Percentiles rank a stretch among this genome's conserved stretches.
Conservation (phyloP, 2,888 invertebrate genomes). For the Cantharis nigra region DNA sequence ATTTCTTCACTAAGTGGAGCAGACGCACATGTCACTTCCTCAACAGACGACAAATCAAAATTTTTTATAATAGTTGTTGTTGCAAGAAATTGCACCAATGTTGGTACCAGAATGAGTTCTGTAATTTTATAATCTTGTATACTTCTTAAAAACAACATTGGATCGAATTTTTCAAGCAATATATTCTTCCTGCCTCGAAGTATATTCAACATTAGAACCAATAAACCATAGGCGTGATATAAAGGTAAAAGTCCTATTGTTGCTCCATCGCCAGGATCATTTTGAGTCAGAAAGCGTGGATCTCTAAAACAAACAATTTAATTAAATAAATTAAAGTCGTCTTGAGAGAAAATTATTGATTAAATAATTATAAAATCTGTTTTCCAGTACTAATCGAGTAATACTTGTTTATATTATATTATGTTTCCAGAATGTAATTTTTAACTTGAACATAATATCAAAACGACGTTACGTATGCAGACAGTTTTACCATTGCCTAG, state of each 20-base stretch:
- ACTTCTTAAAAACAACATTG: conserved; percentile 66
- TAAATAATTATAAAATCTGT: too few relatives aligned
- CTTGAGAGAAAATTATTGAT: too few relatives aligned
- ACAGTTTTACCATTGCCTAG: too few relatives aligned
- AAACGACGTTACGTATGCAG: too few relatives aligned
- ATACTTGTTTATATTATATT: too few relatives aligned
- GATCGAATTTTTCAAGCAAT: conserved; percentile 68
- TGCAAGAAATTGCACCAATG: conserved; percentile 74
- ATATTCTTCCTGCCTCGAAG: conserved; percentile 52
- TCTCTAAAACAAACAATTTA: background rate
- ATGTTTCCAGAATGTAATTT: too few relatives aligned
- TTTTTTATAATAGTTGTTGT: conserved; percentile 74
- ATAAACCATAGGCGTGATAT: conserved; percentile 76
- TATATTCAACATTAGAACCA: conserved; percentile 62
- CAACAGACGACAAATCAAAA: conserved; percentile 71
- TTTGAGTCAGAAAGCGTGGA: background rate
- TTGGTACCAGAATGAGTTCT: conserved; percentile 32
- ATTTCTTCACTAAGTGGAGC: conserved; percentile 73
- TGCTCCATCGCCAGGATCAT: background rate
- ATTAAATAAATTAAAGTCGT: too few relatives aligned
- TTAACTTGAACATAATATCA: too few relatives aligned
- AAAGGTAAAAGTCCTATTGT: conserved; percentile 69
- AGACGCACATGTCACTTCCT: conserved; percentile 71
- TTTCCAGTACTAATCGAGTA: too few relatives aligned
- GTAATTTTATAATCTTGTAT: conserved; percentile 42